Evolutionary conservation across 2,797 vertebrate genomes (phyloP), one percentile per base, ranked within the genome.

Genomic region (Sebastes matsubarae): DNA sequence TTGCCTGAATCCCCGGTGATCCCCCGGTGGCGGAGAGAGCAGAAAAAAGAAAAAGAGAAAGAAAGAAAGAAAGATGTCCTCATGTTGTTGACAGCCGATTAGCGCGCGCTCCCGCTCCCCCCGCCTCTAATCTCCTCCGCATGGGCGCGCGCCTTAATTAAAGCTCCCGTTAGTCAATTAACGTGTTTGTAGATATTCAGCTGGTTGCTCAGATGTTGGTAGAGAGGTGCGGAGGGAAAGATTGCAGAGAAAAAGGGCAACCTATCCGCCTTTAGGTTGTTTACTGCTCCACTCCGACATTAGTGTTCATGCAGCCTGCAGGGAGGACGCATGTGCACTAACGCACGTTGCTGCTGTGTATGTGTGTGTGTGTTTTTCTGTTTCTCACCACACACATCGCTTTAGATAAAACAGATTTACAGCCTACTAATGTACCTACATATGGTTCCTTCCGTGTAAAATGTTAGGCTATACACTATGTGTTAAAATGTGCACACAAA

Each of bases 31-130:
- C 95, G 94, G 96, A 96, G 80, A 61, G 59, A 78, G 75, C 34
- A 55, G 63, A 78, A 87, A 81, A 87, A 86, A 92, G 97, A 98
- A 13, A 38, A 38, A 38, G 12, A 38, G 12, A 38, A 38, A 38
- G 36, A 38, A 38, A 81, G 70, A 87, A 87, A 81, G 70, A 87
- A 86, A 92, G 97, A 98, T 97, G 97, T 96, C 96, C 97, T 96
- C 95, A 94, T 87, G 96, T 97, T 97, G 97, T 97, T 98, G 97
- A 98, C 97, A 96, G 96, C 97, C 98, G 97, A 99, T 98, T 98
- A 97, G 95, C 95, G 97, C 96, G 96, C 89, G 81, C 85, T 68
- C 80, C 54, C 83, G 78, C 60, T 9, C 5, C 59, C 92, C 95
- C 94, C n/a, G 12, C 50, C 7, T 2, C 59, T 97, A 96, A 97